Conservation (phyloP, 2,888 invertebrate species). For the Pristionchus arcanus region DNA sequence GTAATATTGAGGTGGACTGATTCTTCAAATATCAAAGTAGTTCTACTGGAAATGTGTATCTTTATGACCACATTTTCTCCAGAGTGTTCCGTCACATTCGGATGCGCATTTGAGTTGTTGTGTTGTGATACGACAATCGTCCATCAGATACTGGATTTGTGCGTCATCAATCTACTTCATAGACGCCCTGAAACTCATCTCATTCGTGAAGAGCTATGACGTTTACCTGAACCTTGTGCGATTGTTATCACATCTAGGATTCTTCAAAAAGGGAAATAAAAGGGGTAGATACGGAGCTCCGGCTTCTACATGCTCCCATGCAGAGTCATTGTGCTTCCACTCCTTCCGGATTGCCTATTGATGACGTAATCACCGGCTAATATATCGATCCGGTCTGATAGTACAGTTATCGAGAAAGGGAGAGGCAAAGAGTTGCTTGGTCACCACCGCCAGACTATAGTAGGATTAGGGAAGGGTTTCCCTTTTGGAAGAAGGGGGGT, state of each 20-base stretch:
- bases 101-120: not conserved
- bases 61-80: too few relatives aligned
- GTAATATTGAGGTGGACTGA: not conserved
- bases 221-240: too few relatives aligned
- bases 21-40: not conserved
- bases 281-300: too few relatives aligned
- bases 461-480: slow-evolving; percentile 45
- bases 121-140: not conserved
- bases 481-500: slow-evolving; percentile 9
- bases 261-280: too few relatives aligned
- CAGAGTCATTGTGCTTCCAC: not conserved
- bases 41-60: too few relatives aligned
- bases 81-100: too few relatives aligned
- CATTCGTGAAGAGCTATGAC: not conserved
- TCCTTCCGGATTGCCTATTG: not conserved
- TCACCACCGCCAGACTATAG: slow-evolving; percentile 38
- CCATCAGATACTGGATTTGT: not conserved
- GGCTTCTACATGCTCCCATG: not conserved
- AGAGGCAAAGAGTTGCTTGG: slow-evolving; percentile 14
- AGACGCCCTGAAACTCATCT: not conserved
- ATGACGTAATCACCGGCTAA: slow-evolving; percentile 12
- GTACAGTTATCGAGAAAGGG: slow-evolving; percentile 14
- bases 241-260: too few relatives aligned
- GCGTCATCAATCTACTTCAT: not conserved
- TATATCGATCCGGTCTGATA: not conserved